Conservation (phyloP, 2,797 vertebrate species). For the Odontamblyopus rebecca region DNA sequence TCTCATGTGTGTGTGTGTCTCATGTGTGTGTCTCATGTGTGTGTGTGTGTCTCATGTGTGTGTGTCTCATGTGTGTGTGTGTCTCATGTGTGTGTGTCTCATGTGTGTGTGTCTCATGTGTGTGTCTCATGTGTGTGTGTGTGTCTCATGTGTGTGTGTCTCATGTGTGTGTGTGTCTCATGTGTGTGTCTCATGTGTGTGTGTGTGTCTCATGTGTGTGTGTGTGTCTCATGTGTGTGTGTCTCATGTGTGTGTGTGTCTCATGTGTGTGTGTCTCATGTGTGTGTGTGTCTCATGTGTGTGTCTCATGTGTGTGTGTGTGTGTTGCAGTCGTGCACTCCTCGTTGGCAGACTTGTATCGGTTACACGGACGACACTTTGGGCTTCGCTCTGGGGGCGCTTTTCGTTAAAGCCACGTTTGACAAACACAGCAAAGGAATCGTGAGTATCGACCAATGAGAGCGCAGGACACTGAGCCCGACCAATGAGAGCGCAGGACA, state of each 20-base stretch:
- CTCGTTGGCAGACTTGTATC: constrained; percentile 97
- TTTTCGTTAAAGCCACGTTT: constrained; percentile 95
- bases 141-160: no score
- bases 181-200: no score
- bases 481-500: background rate
- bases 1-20: no score
- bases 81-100: no score
- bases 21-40: no score
- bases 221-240: background rate
- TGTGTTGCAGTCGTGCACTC: constrained; percentile 85
- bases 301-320: background rate
- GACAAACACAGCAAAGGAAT: constrained; percentile 95
- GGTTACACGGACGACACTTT: constrained; percentile 93
- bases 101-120: no score
- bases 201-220: no score
- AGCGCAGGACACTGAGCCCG: background rate
- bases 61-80: no score
- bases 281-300: background rate
- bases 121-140: no score
- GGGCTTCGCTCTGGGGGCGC: constrained; percentile 92
- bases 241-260: no score
- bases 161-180: no score
- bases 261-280: background rate
- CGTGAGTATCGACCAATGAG: constrained; percentile 69
- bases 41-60: no score